phyloP scores from a whole-genome alignment of 2,797 vertebrate species.

The Tadarida brasiliensis region DNA sequence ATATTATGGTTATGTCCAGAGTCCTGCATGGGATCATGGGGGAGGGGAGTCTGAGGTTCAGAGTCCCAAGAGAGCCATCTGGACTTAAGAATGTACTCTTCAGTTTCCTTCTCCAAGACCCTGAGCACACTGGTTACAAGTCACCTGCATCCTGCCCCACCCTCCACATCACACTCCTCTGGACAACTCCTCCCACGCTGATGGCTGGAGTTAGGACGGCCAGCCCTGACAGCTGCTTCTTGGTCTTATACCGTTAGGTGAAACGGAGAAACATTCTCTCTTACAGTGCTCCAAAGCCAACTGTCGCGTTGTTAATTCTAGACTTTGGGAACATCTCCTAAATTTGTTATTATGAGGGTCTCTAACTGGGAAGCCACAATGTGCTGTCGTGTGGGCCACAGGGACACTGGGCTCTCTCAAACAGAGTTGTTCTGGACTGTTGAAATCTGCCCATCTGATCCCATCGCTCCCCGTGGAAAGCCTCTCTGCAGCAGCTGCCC shows the following conservation, averaged over 20 bases:
- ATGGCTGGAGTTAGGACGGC: neutral
- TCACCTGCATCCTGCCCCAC: neutral
- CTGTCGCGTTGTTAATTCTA: neutral
- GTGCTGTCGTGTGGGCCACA: neutral
- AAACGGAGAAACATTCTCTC: neutral
- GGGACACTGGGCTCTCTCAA: neutral
- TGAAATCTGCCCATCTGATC: neutral
- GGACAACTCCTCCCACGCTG: neutral
- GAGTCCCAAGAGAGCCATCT: neutral
- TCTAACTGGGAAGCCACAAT: neutral
- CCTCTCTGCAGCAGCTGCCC: neutral
- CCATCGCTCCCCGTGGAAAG: neutral
- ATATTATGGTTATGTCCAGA: neutral
- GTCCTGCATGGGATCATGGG: neutral
- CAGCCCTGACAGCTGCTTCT: neutral
- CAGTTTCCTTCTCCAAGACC: neutral
- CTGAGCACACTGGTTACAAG: neutral
- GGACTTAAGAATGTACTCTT: neutral
- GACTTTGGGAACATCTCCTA: neutral
- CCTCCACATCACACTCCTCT: neutral
- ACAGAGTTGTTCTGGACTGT: neutral
- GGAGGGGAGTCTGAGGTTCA: neutral
- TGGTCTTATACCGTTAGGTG: neutral
- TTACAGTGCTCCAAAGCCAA: neutral
- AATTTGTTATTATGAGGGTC: neutral